phyloP scores from a whole-genome alignment of 1,140 invertebrate genomes.

The Diabrotica undecimpunctata region DNA sequence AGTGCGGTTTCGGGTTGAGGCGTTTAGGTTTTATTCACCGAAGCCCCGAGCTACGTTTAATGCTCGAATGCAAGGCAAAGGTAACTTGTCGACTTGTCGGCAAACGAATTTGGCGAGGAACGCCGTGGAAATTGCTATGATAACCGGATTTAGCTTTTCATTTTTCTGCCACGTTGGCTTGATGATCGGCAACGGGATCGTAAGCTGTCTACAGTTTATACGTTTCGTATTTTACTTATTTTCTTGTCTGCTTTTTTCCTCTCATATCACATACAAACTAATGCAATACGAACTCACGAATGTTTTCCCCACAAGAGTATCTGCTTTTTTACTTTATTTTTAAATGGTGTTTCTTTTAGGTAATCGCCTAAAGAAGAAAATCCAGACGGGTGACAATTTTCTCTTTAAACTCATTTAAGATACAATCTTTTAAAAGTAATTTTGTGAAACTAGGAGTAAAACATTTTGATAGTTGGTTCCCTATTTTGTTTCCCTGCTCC shows the following conservation, averaged over 20 bases:
- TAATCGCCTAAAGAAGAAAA: neutral
- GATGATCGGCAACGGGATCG: constrained; percentile 41
- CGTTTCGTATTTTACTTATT: constrained; percentile 44
- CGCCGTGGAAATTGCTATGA: constrained; percentile 48
- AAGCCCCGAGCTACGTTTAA: constrained; percentile 23
- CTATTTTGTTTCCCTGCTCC: no score
- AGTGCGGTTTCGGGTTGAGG: neutral
- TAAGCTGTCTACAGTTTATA: constrained; percentile 36
- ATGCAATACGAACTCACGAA: neutral
- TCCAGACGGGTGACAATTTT: neutral
- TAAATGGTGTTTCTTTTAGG: neutral
- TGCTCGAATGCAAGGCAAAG: constrained; percentile 32
- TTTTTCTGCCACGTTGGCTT: constrained; percentile 51
- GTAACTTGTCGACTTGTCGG: constrained; percentile 21
- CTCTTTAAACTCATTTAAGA: no score
- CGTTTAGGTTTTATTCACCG: neutral
- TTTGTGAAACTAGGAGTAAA: no score
- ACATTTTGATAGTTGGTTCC: no score
- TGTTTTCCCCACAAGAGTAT: neutral
- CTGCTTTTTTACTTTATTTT: neutral
- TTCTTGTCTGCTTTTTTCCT: constrained; percentile 15
- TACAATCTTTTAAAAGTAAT: no score
- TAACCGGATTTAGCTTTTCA: constrained; percentile 52
- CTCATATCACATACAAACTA: neutral
- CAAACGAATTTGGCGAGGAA: constrained; percentile 38